Evolutionary conservation across 2,888 invertebrate species (phyloP), one percentile per base, ranked within the genome.

Genomic region (Heliconius cydno): DNA sequence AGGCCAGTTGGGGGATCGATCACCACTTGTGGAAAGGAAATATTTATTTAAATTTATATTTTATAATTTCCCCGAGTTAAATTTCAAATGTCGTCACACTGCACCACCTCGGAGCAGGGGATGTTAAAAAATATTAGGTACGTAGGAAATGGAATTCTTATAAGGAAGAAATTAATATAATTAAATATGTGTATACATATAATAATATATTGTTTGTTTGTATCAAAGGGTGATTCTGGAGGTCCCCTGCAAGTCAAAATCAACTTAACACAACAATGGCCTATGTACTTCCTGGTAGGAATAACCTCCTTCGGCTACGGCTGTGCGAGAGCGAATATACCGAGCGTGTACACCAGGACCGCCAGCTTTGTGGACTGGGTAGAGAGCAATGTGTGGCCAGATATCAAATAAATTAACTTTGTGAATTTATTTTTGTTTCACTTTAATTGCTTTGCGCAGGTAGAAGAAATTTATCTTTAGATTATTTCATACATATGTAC

Each of bases 271-370:
- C 57, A 9, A 10, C 57, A 57, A n/a, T 57, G 57, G 57, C 57
- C 57, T 2, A n/a, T 57, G 57, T 57, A 57, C 41, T 75, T 38
- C 12, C 25, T 63, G 28, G 75, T 75, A 10, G 75, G 41, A 25
- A 41, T 66, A 65, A 75, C 75, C 5, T 41, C 65, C 2, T 75
- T 75, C 19, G 65, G 75, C n/a, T 75, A 25, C 60, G 34, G 60
- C 28, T 70, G 68, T 38, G 68, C 57, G 25, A 52, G 68, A 19
- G 38, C 60, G 10, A 38, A 70, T 3, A 57, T n/a, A 57, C 57
- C 57, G n/a, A 57, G 57, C 57, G 57, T 57, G 57, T 57, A 57
- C 7, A n/a, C 57, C 19, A 57, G 57, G 19, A 57, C 57, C 6
- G 57, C 57, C 10, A n/a, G 57, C 22, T 57, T 57, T 19, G n/a